Conservation (phyloP, 2,797 vertebrate genomes). For the Lepilemur ruficaudatus region DNA sequence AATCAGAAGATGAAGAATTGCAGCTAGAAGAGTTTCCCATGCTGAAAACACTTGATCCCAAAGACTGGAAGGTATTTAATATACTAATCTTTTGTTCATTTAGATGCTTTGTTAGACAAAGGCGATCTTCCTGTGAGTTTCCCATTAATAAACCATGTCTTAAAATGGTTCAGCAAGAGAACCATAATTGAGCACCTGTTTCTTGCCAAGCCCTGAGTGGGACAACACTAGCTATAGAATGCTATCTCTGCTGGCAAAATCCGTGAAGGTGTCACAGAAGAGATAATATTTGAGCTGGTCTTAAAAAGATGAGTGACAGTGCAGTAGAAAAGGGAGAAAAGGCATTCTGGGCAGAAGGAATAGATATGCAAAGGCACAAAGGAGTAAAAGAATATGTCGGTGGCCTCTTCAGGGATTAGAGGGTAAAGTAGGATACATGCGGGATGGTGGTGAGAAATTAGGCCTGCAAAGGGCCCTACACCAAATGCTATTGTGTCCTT, state of each 20-base stretch:
- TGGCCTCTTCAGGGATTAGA: neutral
- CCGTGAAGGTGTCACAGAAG: neutral
- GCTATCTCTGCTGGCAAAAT: neutral
- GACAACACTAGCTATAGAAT: neutral
- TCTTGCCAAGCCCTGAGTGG: neutral
- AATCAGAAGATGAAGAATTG: slow-evolving; percentile 96
- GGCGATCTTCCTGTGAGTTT: neutral
- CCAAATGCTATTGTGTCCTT: neutral
- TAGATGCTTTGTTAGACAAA: neutral
- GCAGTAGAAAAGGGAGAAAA: neutral
- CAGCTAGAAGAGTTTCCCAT: slow-evolving; percentile 95
- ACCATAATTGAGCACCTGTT: neutral
- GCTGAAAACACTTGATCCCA: slow-evolving; percentile 97
- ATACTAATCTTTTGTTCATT: neutral
- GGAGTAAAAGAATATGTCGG: neutral
- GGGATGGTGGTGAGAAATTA: neutral
- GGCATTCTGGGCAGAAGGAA: neutral
- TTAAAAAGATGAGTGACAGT: neutral
- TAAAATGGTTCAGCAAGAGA: neutral
- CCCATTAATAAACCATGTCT: neutral
- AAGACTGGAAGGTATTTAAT: slow-evolving; percentile 97
- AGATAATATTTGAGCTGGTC: neutral
- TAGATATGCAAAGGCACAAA: neutral
- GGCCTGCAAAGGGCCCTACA: neutral
- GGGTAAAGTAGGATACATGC: neutral